phyloP scores from a whole-genome alignment of 2,888 invertebrate species.

The Pteria penguin region DNA sequence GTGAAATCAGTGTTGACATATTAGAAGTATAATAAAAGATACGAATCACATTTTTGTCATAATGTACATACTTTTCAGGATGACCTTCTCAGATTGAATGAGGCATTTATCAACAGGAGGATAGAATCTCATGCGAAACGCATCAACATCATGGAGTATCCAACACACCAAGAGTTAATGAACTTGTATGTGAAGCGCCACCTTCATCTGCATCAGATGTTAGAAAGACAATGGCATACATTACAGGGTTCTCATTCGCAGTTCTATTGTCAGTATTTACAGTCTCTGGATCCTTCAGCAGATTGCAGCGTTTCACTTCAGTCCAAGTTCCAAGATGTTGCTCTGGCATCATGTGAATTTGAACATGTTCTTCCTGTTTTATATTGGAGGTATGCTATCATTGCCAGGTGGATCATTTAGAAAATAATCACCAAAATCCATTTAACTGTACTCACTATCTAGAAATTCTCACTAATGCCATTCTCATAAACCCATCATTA shows the following conservation, averaged over 20 bases:
- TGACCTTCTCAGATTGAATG: slow-evolving; percentile 73
- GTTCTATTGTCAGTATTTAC: slow-evolving; percentile 60
- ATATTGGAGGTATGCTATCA: slow-evolving; percentile 61
- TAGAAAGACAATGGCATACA: slow-evolving; percentile 57
- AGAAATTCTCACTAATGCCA: neutral
- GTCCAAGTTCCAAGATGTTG: slow-evolving; percentile 40
- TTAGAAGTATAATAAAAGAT: too few species aligned
- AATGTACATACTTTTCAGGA: slow-evolving; percentile 69
- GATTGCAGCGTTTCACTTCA: slow-evolving; percentile 34
- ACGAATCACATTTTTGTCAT: too few species aligned
- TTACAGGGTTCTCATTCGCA: slow-evolving; percentile 53
- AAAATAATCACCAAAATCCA: too few species aligned
- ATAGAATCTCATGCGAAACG: slow-evolving; percentile 74
- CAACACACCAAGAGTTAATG: slow-evolving; percentile 74
- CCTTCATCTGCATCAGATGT: slow-evolving; percentile 57
- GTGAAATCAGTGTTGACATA: too few species aligned
- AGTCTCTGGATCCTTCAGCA: slow-evolving; percentile 50
- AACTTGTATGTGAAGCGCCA: slow-evolving; percentile 73
- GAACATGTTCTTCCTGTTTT: slow-evolving; percentile 63
- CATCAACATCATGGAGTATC: slow-evolving; percentile 77
- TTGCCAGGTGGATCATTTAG: too few species aligned
- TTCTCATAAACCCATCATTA: neutral
- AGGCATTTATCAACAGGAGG: slow-evolving; percentile 70
- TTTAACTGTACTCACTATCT: too few species aligned
- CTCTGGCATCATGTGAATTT: slow-evolving; percentile 64